Base-by-base conservation (phyloP, 2,113 vertebrate species). In the Oryzias woworae region DNA sequence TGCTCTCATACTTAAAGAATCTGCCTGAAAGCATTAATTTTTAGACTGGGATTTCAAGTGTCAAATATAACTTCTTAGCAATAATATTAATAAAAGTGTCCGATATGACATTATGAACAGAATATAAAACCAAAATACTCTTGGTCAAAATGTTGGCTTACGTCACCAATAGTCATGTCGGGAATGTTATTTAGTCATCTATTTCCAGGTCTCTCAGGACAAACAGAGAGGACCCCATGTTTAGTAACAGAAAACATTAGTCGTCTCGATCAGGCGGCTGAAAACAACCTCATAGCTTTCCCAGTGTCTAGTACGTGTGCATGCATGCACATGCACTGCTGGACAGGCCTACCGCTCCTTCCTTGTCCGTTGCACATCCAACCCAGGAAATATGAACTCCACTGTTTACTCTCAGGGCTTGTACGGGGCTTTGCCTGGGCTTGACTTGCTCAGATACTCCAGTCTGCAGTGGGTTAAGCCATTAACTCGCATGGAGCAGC, bases 331-430 rank as follows among this genome's bases (percentile, higher is more conserved):
- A 82, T 83, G 80, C 71, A 73, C 36, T 69, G 77, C 70, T 69
- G 65, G 49, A 71, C 59, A 55, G 62, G 51, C 70, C 71, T 73
- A 51, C 68, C 13, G 71, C 64, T 28, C 69, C 53, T 56, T 71
- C 57, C 53, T 60, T 64, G 71, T 66, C 64, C 14, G 57, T 80
- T 71, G 73, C 74, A 77, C 58, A 69, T 77, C 66, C 75, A 82
- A 88, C 73, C 31, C 61, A 63, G 69, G 64, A 68, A 58, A 80
- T 76, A 83, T 82, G 74, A 87, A 76, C 84, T 85, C 57, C n/a
- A 54, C 56, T 90, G 86, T 89, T 88, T 86, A 88, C 84, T 85
- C 65, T 89, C 68, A 59, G 84, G 67, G 82, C 57, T 87, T 75
- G 81, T 78, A 49, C 74, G 47, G 75, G 83, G 83, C 80, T 49